Conservation (phyloP, 1,140 invertebrate species). For the Drosophila mojavensis region DNA sequence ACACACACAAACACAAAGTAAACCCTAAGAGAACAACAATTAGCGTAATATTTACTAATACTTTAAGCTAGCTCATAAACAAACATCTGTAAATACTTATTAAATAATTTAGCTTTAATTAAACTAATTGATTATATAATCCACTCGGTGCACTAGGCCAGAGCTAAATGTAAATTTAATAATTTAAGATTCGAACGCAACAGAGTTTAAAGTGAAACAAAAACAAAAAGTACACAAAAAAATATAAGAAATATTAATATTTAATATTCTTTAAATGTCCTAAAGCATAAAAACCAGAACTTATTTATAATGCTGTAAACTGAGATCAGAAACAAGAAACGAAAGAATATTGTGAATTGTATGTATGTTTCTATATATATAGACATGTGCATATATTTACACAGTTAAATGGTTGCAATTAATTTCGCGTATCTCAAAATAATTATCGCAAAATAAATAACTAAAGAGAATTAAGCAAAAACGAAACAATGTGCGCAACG, state of each 20-base stretch:
- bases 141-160: constrained; percentile 33
- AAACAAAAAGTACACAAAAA: constrained; percentile 12
- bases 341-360: constrained; percentile 50
- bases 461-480: constrained; percentile 28
- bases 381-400: constrained; percentile 45
- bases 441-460: constrained; percentile 48
- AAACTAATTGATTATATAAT: constrained; percentile 42
- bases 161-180: constrained; percentile 50
- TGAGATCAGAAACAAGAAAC: constrained; percentile 31
- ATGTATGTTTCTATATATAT: constrained; percentile 39
- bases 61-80: constrained; percentile 35
- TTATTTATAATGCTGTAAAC: constrained; percentile 37
- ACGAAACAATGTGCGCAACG: constrained; percentile 41
- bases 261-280: constrained; percentile 79
- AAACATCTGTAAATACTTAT: constrained; percentile 40
- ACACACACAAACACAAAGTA: constrained; percentile 35
- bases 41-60: constrained; percentile 44
- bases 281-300: constrained; percentile 63
- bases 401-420: constrained; percentile 56
- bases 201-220: constrained; percentile 38
- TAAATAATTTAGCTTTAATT: constrained; percentile 31
- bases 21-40: constrained; percentile 17
- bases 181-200: constrained; percentile 32
- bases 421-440: constrained; percentile 53
- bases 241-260: constrained; percentile 67